Base-by-base conservation (phyloP, 2,888 invertebrate genomes). In the Cantharis nigra region DNA sequence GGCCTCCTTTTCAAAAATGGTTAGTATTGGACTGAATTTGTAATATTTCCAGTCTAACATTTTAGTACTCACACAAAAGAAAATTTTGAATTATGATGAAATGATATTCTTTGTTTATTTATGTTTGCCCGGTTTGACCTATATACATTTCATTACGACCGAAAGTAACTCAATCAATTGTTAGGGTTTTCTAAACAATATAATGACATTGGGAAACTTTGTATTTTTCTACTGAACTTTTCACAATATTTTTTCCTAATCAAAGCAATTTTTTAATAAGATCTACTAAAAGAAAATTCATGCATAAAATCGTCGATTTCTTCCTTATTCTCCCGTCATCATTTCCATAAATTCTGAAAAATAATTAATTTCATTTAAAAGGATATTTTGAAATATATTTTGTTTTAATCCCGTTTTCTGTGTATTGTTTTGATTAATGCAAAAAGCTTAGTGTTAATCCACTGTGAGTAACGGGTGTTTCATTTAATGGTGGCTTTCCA, bases 281-380 rank as follows among this genome's bases (percentile, higher is more conserved):
- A 49, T 49, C n/a, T 49, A 49, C n/a, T 49, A 49, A 49, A n/a
- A 49, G 13, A n/a, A 49, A n/a, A 49, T 49, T 49, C 49, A 49
- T 49, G 49, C 49, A 49, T n/a, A 49, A 49, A 49, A n/a, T 49
- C 9, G 65, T 20, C 7, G 65, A 67, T n/a, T 65, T 20, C 70
- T 76, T 71, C 77, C 33, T 89, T 92, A 94, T 88, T 94, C 94
- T 63, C 94, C 94, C 76, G 94, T 94, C 94, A 94, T 94, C 94
- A 94, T 94, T 85, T 92, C 94, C 94, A 94, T 94, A 89, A 94
- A 94, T 88, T 94, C 94, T 94, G 92, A 81, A 91, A 92, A 78
- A 78, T 49, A 49, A 49, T 49, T n/a, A 49, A 49, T 49, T 49
- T 49, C n/a, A n/a, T 49, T 49, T 49, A 49, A 49, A 49, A 49